Conservation (phyloP, 1,140 invertebrate genomes). For the Drosophila fuyamai region DNA sequence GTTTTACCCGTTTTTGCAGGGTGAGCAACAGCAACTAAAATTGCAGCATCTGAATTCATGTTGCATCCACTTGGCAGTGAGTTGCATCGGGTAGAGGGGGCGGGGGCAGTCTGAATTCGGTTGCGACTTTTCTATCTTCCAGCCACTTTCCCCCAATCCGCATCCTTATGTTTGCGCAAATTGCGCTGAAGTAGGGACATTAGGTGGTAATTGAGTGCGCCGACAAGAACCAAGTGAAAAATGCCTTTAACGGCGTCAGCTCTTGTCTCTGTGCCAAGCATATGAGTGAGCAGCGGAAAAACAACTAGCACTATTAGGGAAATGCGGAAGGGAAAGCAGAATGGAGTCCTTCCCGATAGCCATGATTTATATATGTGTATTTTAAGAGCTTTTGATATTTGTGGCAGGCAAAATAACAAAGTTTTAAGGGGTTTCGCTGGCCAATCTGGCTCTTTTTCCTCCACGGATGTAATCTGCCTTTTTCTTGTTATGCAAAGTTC, state of each 20-base stretch:
- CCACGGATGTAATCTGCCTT: no score
- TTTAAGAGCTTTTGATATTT: constrained; percentile 11
- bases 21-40: constrained; percentile 20
- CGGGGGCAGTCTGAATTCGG: constrained; percentile 15
- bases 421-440: constrained; percentile 29
- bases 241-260: constrained; percentile 27
- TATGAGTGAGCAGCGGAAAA: constrained; percentile 20
- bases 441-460: neutral
- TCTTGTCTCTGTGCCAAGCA: constrained; percentile 14
- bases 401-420: constrained; percentile 41
- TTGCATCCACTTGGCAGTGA: constrained; percentile 20
- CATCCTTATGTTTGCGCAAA: constrained; percentile 69
- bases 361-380: constrained; percentile 55
- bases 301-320: no score
- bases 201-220: constrained; percentile 75
- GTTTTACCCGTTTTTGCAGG: constrained; percentile 24
- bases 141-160: constrained; percentile 2
- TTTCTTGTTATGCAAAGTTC: no score
- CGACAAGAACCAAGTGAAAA: constrained; percentile 52
- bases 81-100: neutral
- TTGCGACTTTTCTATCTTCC: constrained; percentile 2
- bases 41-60: constrained; percentile 45
- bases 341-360: constrained; percentile 23
- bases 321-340: neutral
- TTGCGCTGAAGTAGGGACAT: constrained; percentile 75